Conservation (phyloP, 2,113 vertebrate species). For the Phylloscopus trochiloides region DNA sequence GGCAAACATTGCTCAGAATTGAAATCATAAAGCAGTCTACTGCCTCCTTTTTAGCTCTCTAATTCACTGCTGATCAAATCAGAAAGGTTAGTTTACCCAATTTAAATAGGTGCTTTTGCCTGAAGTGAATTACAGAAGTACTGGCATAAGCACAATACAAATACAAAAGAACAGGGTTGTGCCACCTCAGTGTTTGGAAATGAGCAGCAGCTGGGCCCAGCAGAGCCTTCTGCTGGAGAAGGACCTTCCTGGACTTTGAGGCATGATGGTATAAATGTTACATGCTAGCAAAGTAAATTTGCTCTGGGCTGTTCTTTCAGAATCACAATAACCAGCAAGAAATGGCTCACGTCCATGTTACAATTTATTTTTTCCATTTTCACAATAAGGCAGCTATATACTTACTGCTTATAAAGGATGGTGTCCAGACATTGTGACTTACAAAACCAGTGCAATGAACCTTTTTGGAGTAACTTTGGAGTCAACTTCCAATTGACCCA, state of each 20-base stretch:
- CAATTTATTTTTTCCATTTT: neutral
- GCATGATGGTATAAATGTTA: accelerated
- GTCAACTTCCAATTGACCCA: neutral
- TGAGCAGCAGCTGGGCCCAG: neutral
- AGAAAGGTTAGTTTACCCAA: neutral
- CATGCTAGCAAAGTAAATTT: neutral
- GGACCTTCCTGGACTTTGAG: neutral
- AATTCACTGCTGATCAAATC: neutral
- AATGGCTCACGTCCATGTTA: neutral
- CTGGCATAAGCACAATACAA: neutral
- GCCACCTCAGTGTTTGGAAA: neutral
- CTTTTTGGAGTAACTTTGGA: neutral
- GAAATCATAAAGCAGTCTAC: neutral
- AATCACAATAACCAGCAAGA: neutral
- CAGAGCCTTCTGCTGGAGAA: neutral
- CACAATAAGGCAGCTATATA: neutral
- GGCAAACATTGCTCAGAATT: neutral
- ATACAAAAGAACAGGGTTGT: neutral
- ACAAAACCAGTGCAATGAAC: neutral
- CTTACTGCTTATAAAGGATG: neutral
- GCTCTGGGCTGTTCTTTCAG: neutral
- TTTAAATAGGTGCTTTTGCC: neutral
- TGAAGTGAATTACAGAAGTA: neutral
- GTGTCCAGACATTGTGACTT: neutral
- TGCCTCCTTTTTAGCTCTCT: neutral